Percentiles rank a stretch among this genome's conserved stretches.
Evolutionary conservation across 1,140 invertebrate genomes (phyloP).

Genomic region (Sycophila sp.): DNA sequence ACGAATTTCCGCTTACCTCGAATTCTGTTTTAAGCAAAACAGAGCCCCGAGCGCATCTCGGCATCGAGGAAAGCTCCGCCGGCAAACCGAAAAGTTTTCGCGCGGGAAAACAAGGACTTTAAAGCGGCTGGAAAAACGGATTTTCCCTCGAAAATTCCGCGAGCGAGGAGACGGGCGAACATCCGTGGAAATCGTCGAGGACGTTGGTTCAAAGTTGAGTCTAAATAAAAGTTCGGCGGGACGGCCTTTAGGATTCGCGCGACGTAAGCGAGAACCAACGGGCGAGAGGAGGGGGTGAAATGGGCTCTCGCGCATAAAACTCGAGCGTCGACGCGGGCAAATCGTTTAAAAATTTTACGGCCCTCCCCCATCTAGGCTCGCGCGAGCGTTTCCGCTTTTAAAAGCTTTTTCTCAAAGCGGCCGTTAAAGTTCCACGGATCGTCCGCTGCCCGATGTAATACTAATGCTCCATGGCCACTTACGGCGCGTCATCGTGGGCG

Average conservation of each 20-base stretch:
- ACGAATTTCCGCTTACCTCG: too few species aligned
- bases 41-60: too few species aligned
- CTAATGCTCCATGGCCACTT: constrained; percentile 54
- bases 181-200: background rate
- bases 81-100: too few species aligned
- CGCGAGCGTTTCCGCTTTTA: constrained; percentile 49
- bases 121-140: too few species aligned
- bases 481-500: constrained; percentile 38
- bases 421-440: constrained; percentile 49
- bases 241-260: constrained; percentile 43
- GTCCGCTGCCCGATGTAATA: constrained; percentile 42
- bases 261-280: constrained; percentile 46
- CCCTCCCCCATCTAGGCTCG: constrained; percentile 35
- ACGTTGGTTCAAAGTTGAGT: constrained; percentile 6
- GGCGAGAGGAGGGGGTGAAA: too few species aligned
- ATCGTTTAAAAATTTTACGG: constrained; percentile 62
- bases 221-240: constrained; percentile 40
- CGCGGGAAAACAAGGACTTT: too few species aligned
- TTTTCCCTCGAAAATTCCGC: too few species aligned
- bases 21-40: too few species aligned
- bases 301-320: constrained; percentile 47
- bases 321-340: constrained; percentile 45
- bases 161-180: too few species aligned
- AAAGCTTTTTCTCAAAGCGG: constrained; percentile 55
- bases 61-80: too few species aligned